Evolutionary conservation across 2,113 vertebrate genomes (phyloP).

Genomic region (Oenanthe melanoleuca): DNA sequence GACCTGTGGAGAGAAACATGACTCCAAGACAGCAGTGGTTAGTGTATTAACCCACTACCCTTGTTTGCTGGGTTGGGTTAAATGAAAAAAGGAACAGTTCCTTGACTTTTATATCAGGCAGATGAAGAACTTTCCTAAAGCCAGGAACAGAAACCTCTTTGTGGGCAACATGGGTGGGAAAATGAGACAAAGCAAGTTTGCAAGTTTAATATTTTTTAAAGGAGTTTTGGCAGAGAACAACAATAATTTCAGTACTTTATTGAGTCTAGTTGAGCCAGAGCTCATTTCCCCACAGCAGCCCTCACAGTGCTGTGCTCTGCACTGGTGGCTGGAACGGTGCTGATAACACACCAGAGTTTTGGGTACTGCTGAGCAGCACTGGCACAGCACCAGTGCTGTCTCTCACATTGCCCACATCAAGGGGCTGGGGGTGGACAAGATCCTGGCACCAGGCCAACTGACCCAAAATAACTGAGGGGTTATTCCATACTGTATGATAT

Average conservation of each 20-base stretch:
- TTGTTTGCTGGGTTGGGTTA: neutral
- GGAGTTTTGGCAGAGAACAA: neutral
- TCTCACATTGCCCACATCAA: neutral
- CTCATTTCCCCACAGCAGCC: neutral
- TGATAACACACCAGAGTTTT: neutral
- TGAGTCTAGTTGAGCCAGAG: neutral
- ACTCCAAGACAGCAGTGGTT: neutral
- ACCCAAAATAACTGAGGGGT: neutral
- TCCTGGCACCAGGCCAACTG: neutral
- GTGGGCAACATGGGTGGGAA: accelerated
- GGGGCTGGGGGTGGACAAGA: neutral
- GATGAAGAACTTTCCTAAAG: neutral
- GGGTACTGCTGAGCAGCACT: neutral
- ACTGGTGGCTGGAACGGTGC: neutral
- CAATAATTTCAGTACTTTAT: neutral
- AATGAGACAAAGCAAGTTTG: neutral
- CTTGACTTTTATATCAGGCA: neutral
- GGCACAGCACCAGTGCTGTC: neutral
- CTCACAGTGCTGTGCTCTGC: neutral
- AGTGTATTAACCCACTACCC: neutral
- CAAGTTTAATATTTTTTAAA: no score
- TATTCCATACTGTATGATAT: neutral
- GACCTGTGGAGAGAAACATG: neutral
- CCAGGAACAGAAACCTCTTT: neutral
- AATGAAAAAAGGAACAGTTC: neutral